Evolutionary conservation across 1,140 invertebrate species (phyloP).

Genomic region (Micrasema longulum): DNA sequence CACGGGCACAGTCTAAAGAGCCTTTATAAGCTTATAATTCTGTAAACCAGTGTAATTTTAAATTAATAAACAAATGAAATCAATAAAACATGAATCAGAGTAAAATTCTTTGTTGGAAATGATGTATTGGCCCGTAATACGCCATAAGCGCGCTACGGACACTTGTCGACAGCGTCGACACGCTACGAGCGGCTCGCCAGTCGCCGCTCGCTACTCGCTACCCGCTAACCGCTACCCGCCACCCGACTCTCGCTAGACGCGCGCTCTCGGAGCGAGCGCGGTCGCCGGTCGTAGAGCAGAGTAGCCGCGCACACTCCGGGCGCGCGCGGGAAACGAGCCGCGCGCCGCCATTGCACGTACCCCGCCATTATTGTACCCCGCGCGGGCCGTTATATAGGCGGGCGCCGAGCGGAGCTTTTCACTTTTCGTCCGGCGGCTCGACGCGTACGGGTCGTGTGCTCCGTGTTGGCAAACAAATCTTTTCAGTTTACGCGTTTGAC

Average conservation of each 20-base stretch:
- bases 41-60: no score
- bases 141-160: no score
- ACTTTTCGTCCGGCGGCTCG: constrained; percentile 19
- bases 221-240: background rate
- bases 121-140: no score
- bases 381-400: constrained; percentile 11
- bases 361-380: constrained; percentile 1
- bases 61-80: no score
- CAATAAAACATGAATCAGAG: background rate
- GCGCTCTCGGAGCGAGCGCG: background rate
- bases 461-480: background rate
- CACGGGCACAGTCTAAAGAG: no score
- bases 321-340: constrained; percentile 31
- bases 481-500: constrained; percentile 14
- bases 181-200: background rate
- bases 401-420: constrained; percentile 28
- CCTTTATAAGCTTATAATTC: no score
- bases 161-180: no score
- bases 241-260: background rate
- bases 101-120: no score
- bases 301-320: constrained; percentile 26
- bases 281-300: background rate
- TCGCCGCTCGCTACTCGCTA: background rate
- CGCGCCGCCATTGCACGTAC: no score
- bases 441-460: constrained; percentile 9